Percentiles rank a stretch among this genome's conserved stretches.
Evolutionary conservation across 1,140 invertebrate genomes (phyloP).

Genomic region (Phenacoccus solenopsis): DNA sequence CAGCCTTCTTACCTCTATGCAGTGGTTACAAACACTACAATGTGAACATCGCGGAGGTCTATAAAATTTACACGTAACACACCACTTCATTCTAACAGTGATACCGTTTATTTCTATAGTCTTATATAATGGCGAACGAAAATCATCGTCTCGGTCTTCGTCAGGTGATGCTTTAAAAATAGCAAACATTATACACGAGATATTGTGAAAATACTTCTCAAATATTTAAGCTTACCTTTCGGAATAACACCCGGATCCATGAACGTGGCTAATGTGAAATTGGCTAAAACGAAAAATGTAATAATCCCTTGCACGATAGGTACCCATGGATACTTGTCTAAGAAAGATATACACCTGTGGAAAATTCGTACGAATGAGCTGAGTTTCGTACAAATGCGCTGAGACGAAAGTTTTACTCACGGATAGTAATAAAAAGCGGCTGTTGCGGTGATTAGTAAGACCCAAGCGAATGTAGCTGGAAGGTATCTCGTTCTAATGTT

Average conservation of each 20-base stretch:
- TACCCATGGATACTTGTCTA: constrained; percentile 67
- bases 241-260: constrained; percentile 99
- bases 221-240: constrained; percentile 55
- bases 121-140: constrained; percentile 92
- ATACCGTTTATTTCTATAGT: constrained; percentile 97
- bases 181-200: background rate
- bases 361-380: constrained; percentile 25
- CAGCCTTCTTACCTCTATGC: constrained; percentile 84
- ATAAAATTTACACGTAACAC: constrained; percentile 98
- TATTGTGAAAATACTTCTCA: background rate
- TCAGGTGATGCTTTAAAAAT: constrained; percentile 70
- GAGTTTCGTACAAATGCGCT: background rate
- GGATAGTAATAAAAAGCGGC: constrained; percentile 91
- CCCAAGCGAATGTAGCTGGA: constrained; percentile 93
- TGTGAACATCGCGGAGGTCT: constrained; percentile 95
- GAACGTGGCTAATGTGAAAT: constrained; percentile 96
- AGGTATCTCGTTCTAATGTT: constrained; percentile 84
- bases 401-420: constrained; percentile 51
- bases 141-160: constrained; percentile 94
- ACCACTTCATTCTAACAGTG: constrained; percentile 99
- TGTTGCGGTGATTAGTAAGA: constrained; percentile 75
- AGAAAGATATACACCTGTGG: constrained; percentile 75
- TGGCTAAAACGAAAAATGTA: constrained; percentile 92
- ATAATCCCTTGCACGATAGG: constrained; percentile 86
- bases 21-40: constrained; percentile 98